These are phyloP conservation scores for Atrina japonica DNA, from an alignment of 2,888 invertebrate species.

Conservation along the genomic window DNA sequence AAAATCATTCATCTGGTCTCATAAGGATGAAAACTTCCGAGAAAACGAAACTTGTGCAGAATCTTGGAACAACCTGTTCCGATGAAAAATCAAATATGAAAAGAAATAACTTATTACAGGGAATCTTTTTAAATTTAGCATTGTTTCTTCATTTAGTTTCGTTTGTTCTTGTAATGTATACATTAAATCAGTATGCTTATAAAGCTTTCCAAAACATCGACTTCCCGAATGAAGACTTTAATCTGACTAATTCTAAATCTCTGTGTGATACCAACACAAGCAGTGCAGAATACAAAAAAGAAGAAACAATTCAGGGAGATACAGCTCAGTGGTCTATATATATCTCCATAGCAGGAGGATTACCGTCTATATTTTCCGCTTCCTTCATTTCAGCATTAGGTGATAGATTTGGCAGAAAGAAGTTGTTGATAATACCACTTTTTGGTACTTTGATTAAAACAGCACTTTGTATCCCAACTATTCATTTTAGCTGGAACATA, in stretches of 20 bases:
- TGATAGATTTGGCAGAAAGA: conserved; percentile 53
- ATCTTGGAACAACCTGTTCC: no score
- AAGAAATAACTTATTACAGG: no score
- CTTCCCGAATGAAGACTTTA: conserved; percentile 6
- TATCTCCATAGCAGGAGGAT: conserved; percentile 38
- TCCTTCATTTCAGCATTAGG: conserved; percentile 47
- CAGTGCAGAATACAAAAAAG: conserved; percentile 38
- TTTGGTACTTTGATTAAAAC: conserved; percentile 39
- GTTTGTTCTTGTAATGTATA: neutral
- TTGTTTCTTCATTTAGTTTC: conserved; percentile 2
- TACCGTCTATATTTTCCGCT: conserved; percentile 48
- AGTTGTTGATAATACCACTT: conserved; percentile 42
- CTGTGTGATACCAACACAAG: conserved; percentile 16
- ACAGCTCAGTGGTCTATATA: conserved; percentile 45
- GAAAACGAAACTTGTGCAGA: no score
- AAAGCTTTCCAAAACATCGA: neutral
- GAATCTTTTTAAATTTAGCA: neutral
- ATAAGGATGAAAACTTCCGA: no score
- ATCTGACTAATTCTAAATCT: neutral
- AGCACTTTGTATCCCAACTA: conserved; percentile 27
- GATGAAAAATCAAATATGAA: no score
- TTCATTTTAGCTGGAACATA: conserved; percentile 47
- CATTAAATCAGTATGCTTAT: conserved; percentile 6
- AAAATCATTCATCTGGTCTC: no score
- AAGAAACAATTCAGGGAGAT: conserved; percentile 36